Conservation (phyloP, 2,797 vertebrate genomes). For the Halcyon leucocephala region DNA sequence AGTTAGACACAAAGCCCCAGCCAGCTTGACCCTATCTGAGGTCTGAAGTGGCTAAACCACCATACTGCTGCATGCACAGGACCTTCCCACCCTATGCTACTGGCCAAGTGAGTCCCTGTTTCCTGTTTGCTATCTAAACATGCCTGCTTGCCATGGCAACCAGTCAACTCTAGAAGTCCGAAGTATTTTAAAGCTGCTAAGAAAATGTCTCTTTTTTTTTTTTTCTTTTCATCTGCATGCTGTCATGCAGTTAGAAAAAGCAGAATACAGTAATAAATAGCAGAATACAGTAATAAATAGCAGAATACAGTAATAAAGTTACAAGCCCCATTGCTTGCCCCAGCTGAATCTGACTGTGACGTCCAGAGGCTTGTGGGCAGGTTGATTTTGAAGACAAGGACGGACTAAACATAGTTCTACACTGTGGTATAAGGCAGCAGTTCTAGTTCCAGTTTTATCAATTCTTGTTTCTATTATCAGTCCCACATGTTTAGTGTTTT, state of each 20-base stretch:
- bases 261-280: not conserved
- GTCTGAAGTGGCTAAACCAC: not conserved
- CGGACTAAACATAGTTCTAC: not conserved
- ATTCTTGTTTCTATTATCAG: not conserved
- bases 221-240: not conserved
- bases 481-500: not conserved
- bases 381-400: not conserved
- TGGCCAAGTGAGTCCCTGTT: not conserved
- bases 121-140: not conserved
- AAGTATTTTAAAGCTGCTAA: not conserved
- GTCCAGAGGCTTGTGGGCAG: not conserved
- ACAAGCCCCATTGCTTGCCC: not conserved
- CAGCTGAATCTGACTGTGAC: not conserved
- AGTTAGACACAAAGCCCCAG: not conserved
- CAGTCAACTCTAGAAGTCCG: not conserved
- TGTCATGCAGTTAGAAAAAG: not conserved
- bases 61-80: not conserved
- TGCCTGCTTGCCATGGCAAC: not conserved
- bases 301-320: not conserved
- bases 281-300: no score
- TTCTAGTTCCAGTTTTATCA: not conserved
- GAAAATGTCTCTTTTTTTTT: not conserved
- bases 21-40: not conserved
- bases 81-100: rapidly evolving
- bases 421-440: not conserved